Percentiles rank a stretch among this genome's conserved stretches.
Conservation (phyloP, 2,797 vertebrate genomes). For the Sardinella longiceps region DNA sequence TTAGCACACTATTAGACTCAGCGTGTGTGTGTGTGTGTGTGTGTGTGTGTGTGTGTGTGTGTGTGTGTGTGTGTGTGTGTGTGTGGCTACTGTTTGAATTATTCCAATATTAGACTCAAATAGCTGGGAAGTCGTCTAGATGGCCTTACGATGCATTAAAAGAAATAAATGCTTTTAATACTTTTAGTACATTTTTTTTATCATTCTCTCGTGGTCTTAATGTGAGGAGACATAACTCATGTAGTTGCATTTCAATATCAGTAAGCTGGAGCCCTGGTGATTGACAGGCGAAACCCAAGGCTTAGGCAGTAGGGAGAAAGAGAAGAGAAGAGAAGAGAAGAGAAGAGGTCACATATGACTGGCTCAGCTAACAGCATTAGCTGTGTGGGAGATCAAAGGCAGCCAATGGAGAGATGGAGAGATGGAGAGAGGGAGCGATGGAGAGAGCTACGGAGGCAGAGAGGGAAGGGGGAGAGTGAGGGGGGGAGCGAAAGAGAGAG, state of each 20-base stretch:
- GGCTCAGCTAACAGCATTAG: constrained; percentile 59
- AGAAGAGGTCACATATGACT: constrained; percentile 60
- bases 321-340: constrained; percentile 62
- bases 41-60: no score
- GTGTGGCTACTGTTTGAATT: no score
- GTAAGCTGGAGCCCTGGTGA: constrained; percentile 29
- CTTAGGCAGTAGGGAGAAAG: constrained; percentile 58
- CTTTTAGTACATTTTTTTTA: no score
- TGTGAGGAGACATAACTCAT: neutral
- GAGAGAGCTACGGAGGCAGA: no score
- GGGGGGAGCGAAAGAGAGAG: no score
- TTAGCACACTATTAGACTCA: constrained; percentile 46
- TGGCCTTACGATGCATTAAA: neutral
- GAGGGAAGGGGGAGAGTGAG: no score
- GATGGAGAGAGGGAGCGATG: no score
- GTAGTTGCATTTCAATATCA: neutral
- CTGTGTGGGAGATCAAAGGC: constrained; percentile 62
- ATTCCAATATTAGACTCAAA: neutral
- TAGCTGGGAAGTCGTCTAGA: no score
- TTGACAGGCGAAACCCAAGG: constrained; percentile 59
- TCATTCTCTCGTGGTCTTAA: no score
- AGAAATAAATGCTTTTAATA: neutral
- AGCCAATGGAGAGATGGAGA: no score
- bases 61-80: no score
- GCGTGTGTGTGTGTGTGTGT: no score